Evolutionary conservation across 2,113 vertebrate species (phyloP).

Genomic region (Fulmarus glacialis): DNA sequence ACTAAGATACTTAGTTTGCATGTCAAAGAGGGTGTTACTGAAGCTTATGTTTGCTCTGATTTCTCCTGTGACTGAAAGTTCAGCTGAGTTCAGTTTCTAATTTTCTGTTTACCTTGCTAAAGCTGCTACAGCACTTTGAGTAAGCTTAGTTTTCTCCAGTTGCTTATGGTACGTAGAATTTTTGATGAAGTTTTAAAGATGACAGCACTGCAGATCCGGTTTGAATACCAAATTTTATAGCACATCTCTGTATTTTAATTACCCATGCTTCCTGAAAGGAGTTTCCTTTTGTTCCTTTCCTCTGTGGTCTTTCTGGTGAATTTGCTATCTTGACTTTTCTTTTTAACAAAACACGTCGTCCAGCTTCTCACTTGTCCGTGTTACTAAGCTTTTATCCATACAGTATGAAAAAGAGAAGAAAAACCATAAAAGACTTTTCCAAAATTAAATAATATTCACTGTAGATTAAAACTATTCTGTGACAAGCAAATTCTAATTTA

Average conservation of each 20-base stretch:
- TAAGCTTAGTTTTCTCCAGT: not conserved
- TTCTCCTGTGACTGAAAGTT: not conserved
- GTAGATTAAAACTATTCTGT: not conserved
- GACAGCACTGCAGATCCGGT: not conserved
- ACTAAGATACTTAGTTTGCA: not conserved
- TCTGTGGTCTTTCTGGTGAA: not conserved
- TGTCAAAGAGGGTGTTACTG: not conserved
- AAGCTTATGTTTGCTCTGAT: not conserved
- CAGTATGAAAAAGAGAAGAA: not conserved
- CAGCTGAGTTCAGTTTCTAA: not conserved
- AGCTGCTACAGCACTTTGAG: not conserved
- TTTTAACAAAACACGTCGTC: not conserved
- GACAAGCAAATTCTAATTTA: not conserved
- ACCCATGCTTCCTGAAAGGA: not conserved
- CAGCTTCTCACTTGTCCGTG: not conserved
- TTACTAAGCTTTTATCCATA: not conserved
- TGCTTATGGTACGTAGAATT: not conserved
- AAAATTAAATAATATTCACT: not conserved
- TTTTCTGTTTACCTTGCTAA: not conserved
- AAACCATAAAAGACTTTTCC: not conserved
- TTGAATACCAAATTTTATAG: not conserved
- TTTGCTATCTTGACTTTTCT: not conserved
- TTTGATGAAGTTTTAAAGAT: not conserved
- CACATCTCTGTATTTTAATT: not conserved
- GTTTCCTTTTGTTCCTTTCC: not conserved